These are phyloP conservation scores for Mystacornis crossleyi DNA, from an alignment of 2,113 vertebrate genomes.

Conservation along the genomic window DNA sequence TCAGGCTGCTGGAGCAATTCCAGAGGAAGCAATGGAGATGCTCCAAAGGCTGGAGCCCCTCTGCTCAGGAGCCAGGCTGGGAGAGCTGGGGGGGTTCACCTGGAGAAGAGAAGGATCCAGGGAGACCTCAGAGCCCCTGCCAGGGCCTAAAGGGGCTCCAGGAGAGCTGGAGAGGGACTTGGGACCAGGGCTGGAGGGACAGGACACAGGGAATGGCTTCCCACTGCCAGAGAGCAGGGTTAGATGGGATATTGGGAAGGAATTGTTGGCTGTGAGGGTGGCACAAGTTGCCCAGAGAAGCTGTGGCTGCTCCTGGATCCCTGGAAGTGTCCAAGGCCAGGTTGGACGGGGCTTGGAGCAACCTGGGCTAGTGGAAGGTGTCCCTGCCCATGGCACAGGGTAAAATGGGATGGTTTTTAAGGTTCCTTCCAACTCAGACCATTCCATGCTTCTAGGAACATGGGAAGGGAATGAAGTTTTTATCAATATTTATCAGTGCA, in stretches of 20 bases:
- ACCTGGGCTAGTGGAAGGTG: accelerated
- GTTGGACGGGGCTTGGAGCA: accelerated
- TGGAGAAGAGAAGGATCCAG: not conserved
- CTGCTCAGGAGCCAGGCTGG: not conserved
- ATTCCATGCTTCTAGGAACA: too few relatives aligned
- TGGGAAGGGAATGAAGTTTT: not conserved
- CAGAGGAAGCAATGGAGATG: not conserved
- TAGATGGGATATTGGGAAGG: not conserved
- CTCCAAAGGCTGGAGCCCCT: not conserved
- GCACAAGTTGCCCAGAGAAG: accelerated
- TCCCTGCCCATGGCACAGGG: not conserved
- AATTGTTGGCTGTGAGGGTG: accelerated
- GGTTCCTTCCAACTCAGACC: not conserved
- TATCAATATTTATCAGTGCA: not conserved
- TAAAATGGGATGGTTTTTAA: not conserved
- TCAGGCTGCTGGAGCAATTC: not conserved
- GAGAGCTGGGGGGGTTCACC: accelerated
- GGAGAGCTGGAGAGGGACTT: not conserved
- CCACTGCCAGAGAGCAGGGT: not conserved
- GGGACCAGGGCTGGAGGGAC: not conserved
- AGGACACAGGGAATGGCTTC: not conserved
- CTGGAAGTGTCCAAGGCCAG: not conserved
- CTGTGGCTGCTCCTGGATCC: not conserved
- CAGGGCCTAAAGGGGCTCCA: not conserved
- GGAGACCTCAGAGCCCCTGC: not conserved